phyloP scores from a whole-genome alignment of 2,113 vertebrate species.

The Labeo rohita region DNA sequence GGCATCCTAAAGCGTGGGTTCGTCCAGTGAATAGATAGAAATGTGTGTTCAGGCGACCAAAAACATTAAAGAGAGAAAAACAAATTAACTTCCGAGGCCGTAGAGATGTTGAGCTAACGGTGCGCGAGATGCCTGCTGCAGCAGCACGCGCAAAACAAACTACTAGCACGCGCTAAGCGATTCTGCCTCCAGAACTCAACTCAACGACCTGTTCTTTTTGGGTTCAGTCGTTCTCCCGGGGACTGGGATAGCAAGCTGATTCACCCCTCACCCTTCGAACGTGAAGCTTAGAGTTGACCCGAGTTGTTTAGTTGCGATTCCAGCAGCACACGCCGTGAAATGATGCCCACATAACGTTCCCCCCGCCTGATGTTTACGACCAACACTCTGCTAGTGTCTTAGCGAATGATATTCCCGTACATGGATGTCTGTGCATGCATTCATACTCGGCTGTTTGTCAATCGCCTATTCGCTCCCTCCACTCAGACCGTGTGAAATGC shows the following conservation, averaged over 20 bases:
- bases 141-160: constrained; percentile 1
- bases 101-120: constrained; percentile 44
- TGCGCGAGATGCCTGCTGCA: constrained; percentile 39
- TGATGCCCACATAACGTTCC: constrained; percentile 76
- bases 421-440: background rate
- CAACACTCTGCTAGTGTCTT: background rate
- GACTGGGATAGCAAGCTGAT: background rate
- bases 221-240: background rate
- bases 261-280: constrained; percentile 14
- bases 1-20: constrained; percentile 80
- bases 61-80: constrained; percentile 63
- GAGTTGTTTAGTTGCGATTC: constrained; percentile 22
- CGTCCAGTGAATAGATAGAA: constrained; percentile 65
- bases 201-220: constrained; percentile 2
- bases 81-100: constrained; percentile 40
- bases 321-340: constrained; percentile 38
- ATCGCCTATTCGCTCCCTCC: constrained; percentile 31
- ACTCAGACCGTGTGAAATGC: constrained; percentile 57
- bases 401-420: background rate
- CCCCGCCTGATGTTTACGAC: constrained; percentile 70
- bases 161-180: constrained; percentile 18
- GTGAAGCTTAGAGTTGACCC: background rate
- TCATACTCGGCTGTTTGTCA: constrained; percentile 8
- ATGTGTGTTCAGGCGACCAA: constrained; percentile 65
- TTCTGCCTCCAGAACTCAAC: background rate